These are phyloP conservation scores for Cyclura pinguis DNA, from an alignment of 2,797 vertebrate genomes.

Conservation along the genomic window DNA sequence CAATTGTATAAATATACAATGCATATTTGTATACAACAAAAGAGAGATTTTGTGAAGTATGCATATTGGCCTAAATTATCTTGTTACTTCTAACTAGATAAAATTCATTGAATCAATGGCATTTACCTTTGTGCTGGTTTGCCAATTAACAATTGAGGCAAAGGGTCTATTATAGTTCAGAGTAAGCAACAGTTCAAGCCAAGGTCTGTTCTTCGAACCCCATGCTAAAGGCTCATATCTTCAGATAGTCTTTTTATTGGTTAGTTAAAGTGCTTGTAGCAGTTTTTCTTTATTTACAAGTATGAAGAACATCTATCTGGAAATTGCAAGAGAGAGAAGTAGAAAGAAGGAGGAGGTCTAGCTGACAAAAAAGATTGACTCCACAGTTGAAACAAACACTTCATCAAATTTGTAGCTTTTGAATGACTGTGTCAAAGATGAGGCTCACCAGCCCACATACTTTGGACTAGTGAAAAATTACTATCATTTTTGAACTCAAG, in stretches of 20 bases:
- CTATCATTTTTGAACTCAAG: slow-evolving; percentile 36
- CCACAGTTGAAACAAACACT: slow-evolving; percentile 7
- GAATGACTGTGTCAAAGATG: slow-evolving; percentile 24
- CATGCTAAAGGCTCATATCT: too few species aligned
- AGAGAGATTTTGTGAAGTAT: not conserved
- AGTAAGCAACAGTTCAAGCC: too few species aligned
- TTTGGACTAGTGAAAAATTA: slow-evolving; percentile 31
- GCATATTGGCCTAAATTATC: not conserved
- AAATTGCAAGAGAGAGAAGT: not conserved
- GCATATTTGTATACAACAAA: not conserved
- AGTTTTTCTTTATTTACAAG: slow-evolving; percentile 15
- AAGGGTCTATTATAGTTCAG: too few species aligned
- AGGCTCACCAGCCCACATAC: slow-evolving; percentile 14
- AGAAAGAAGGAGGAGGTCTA: not conserved
- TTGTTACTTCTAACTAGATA: not conserved
- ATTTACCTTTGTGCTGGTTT: too few species aligned
- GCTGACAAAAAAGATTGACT: slow-evolving; percentile 36
- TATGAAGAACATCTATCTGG: slow-evolving; percentile 16
- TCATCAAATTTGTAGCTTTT: slow-evolving; percentile 19
- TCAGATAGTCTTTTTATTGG: too few species aligned
- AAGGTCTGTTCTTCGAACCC: too few species aligned
- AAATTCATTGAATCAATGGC: too few species aligned
- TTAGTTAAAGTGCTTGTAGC: not conserved
- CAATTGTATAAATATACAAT: not conserved
- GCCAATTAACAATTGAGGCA: too few species aligned